A percentile compares a stretch with the other conserved stretches of the same genome.
Conservation (phyloP, 64 coral and sea anemone species). For the Stichodactyla helianthus region DNA sequence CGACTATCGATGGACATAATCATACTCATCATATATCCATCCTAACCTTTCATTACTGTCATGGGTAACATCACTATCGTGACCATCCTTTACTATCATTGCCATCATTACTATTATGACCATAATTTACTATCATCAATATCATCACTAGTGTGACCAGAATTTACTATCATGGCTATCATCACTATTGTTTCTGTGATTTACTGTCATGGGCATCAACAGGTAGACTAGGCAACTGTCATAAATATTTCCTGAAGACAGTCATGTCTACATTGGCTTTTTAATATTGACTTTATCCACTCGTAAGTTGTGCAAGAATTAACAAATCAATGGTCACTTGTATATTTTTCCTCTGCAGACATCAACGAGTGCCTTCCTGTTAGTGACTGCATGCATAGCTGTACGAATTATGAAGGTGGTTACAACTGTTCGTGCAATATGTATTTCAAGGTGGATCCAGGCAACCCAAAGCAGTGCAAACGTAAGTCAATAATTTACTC, state of each 20-base stretch:
- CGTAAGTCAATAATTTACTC: constrained; percentile 7
- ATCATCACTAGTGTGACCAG: too few relatives aligned
- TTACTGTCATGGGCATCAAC: not conserved
- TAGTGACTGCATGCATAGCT: not conserved
- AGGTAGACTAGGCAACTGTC: too few relatives aligned
- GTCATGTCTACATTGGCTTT: too few relatives aligned
- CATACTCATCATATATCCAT: too few relatives aligned
- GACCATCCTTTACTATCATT: not conserved
- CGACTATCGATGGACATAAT: too few relatives aligned
- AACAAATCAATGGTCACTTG: too few relatives aligned
- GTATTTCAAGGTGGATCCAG: constrained; percentile 18
- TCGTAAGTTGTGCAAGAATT: too few relatives aligned
- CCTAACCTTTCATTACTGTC: too few relatives aligned
- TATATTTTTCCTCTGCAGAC: not conserved
- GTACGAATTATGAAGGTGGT: not conserved
- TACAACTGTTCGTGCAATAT: constrained; percentile 13
- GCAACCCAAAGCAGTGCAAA: constrained; percentile 13
- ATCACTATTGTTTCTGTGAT: too few relatives aligned
- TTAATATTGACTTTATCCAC: too few relatives aligned
- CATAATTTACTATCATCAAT: not conserved
- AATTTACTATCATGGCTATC: too few relatives aligned
- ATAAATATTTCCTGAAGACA: too few relatives aligned
- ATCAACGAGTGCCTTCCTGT: not conserved
- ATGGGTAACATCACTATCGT: not conserved
- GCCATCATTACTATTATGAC: not conserved